Conservation (phyloP, 2,113 vertebrate genomes). For the crab-eating macaque (Macaca fascicularis) region T2T-MFA8v1.1 NC_088379.1:172838001-172838500, state of each 20-base stretch:
- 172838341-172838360: no score
- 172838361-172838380: no score
- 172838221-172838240: neutral
- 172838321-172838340: no score
- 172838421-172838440: no score
- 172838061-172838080: neutral
- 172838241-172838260: neutral
- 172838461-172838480: no score
- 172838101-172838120: neutral
- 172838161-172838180: neutral
- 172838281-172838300: no score
- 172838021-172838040: constrained; percentile 36
- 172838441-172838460: no score
- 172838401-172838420: no score
- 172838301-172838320: no score
- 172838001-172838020: neutral
- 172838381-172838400: no score
- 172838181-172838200: neutral
- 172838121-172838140: neutral
- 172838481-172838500: no score
- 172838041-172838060: neutral
- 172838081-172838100: neutral
- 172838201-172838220: neutral
- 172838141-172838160: neutral
- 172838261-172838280: neutral